Conservation (phyloP, 1,140 invertebrate genomes). For the Popillia japonica region DNA sequence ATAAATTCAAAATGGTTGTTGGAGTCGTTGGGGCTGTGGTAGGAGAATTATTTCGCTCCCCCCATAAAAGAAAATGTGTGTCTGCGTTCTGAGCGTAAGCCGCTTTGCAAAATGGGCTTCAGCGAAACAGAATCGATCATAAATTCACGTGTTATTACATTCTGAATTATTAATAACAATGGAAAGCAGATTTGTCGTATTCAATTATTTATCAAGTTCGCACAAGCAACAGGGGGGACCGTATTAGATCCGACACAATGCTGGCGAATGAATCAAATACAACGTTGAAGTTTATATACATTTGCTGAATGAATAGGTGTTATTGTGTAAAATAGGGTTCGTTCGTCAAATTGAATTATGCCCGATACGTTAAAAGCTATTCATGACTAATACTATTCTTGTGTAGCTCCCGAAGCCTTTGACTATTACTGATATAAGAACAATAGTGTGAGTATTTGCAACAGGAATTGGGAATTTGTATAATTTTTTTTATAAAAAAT, state of each 20-base stretch:
- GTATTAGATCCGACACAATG: neutral
- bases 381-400: neutral
- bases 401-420: too few species aligned
- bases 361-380: neutral
- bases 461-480: too few species aligned
- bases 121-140: neutral
- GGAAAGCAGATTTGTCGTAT: neutral
- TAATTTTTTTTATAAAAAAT: too few species aligned
- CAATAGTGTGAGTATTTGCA: too few species aligned
- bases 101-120: neutral
- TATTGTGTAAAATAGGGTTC: neutral
- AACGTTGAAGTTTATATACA: neutral
- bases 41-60: neutral
- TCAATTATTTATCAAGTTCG: neutral
- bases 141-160: slow-evolving; percentile 5
- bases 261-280: neutral
- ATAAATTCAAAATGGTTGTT: neutral
- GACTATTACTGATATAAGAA: too few species aligned
- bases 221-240: neutral
- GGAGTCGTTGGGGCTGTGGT: neutral
- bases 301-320: neutral
- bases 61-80: neutral
- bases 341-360: neutral
- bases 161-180: slow-evolving; percentile 3
- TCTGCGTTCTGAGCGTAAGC: neutral